These are phyloP conservation scores for Clanis bilineata DNA, from an alignment of 2,888 invertebrate genomes.

Conservation along the genomic window DNA sequence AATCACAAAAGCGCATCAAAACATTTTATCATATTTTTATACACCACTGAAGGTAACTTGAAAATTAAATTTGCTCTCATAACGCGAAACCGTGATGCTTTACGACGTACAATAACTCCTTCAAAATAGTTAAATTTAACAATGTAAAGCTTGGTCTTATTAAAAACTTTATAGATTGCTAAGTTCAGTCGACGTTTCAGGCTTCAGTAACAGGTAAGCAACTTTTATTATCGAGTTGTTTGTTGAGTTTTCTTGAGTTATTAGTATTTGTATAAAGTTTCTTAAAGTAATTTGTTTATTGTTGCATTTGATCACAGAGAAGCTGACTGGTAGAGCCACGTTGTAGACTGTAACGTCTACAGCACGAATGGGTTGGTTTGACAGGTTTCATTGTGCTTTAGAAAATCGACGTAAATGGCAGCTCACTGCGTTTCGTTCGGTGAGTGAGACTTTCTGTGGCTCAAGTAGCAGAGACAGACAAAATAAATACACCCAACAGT, in stretches of 20 bases:
- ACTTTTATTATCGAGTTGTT: slow-evolving; percentile 4
- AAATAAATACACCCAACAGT: too few species aligned
- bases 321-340: too few species aligned
- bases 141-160: slow-evolving; percentile 18
- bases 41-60: slow-evolving; percentile 1
- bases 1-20: background rate
- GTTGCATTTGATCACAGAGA: too few species aligned
- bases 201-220: background rate
- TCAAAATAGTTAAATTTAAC: slow-evolving; percentile 30
- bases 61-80: slow-evolving; percentile 17
- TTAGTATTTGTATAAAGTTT: background rate
- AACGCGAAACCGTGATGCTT: slow-evolving; percentile 22
- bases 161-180: slow-evolving; percentile 14
- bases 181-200: background rate
- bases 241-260: background rate
- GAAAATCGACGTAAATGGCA: too few species aligned
- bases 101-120: slow-evolving; percentile 38
- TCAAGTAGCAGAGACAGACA: too few species aligned
- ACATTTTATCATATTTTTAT: slow-evolving; percentile 7
- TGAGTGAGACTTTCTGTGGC: too few species aligned
- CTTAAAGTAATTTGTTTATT: background rate
- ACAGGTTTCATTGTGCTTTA: too few species aligned
- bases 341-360: too few species aligned
- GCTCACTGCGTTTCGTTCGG: too few species aligned
- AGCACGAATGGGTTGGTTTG: too few species aligned